These are phyloP conservation scores for Panulirus ornatus DNA, from an alignment of 1,140 invertebrate genomes.

Conservation along the genomic window DNA sequence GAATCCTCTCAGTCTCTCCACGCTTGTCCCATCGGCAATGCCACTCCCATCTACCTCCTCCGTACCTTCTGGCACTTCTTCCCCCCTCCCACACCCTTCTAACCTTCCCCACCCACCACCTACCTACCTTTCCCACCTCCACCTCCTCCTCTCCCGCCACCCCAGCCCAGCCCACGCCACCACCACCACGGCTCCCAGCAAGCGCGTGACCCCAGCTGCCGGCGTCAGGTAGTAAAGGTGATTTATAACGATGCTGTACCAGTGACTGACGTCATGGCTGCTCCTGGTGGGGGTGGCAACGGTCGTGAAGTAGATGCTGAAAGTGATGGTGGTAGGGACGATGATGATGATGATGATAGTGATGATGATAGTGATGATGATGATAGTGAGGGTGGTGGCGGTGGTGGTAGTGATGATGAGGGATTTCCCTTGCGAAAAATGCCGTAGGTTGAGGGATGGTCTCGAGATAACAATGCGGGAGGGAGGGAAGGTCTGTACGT, in stretches of 20 bases:
- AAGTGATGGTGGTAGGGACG: neutral
- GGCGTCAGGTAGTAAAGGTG: constrained; percentile 27
- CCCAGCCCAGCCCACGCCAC: neutral
- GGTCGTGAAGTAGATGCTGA: neutral
- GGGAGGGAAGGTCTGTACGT: no score
- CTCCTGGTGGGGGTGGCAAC: neutral
- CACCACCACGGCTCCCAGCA: neutral
- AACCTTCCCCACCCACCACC: neutral
- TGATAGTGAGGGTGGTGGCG: neutral
- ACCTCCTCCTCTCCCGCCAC: neutral
- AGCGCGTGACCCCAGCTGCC: neutral
- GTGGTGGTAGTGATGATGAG: no score
- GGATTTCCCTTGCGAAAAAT: no score
- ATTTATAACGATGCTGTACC: constrained; percentile 31
- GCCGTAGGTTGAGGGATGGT: no score
- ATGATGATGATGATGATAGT: neutral
- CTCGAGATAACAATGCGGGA: no score
- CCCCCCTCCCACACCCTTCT: neutral
- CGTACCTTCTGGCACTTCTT: neutral
- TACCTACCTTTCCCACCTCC: neutral
- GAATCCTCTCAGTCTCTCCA: neutral
- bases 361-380: neutral
- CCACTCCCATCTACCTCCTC: neutral
- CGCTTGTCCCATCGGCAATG: neutral
- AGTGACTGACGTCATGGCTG: constrained; percentile 6